These are phyloP conservation scores for Geotrupes spiniger DNA, from an alignment of 2,888 invertebrate genomes.

Conservation along the genomic window DNA sequence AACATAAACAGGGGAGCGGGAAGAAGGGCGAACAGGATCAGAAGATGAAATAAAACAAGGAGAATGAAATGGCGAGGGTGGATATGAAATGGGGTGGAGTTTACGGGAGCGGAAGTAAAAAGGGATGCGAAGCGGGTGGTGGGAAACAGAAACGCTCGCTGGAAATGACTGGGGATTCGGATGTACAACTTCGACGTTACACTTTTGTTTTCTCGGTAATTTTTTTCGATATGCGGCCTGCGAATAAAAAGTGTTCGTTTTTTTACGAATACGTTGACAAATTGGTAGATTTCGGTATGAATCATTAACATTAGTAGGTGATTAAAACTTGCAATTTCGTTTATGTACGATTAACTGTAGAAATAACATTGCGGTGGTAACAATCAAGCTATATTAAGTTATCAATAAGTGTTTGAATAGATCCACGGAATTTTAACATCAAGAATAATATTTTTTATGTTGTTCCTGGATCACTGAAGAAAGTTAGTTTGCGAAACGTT, in stretches of 20 bases:
- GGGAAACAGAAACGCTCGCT: conserved; percentile 39
- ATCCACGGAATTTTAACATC: too few relatives aligned
- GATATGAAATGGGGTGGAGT: conserved; percentile 54
- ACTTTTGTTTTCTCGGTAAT: conserved; percentile 38
- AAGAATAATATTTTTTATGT: too few relatives aligned
- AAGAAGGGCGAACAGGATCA: conserved; percentile 38
- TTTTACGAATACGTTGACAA: conserved; percentile 12
- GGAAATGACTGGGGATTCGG: conserved; percentile 16
- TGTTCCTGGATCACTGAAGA: too few relatives aligned
- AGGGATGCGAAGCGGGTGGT: conserved; percentile 45
- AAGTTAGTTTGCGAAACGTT: too few relatives aligned
- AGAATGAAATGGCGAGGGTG: conserved; percentile 51
- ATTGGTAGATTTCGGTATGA: too few relatives aligned
- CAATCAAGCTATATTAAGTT: too few relatives aligned
- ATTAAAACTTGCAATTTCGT: too few relatives aligned
- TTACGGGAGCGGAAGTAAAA: conserved; percentile 61
- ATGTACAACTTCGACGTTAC: conserved; percentile 34
- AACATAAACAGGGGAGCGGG: conserved; percentile 35
- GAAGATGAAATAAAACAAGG: conserved; percentile 53
- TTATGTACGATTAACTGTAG: too few relatives aligned
- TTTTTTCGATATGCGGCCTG: conserved; percentile 24
- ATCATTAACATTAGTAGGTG: too few relatives aligned
- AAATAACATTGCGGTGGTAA: too few relatives aligned
- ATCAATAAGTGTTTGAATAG: too few relatives aligned
- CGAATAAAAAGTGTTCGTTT: conserved; percentile 4